Conservation (phyloP, 1,140 invertebrate genomes). For the Marisa cornuarietis region DNA sequence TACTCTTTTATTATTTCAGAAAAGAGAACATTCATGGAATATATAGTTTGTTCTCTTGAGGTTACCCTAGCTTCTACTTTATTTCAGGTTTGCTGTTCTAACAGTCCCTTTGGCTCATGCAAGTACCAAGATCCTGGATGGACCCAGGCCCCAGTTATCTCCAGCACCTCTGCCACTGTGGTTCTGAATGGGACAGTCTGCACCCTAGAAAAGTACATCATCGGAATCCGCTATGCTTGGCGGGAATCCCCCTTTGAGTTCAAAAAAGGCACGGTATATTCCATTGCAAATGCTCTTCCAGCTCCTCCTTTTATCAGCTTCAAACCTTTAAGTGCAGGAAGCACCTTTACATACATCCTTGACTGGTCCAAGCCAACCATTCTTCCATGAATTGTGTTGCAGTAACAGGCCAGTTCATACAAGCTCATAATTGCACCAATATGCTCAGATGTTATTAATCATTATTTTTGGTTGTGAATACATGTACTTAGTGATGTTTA, state of each 20-base stretch:
- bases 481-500: too few relatives aligned
- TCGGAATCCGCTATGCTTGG: slow-evolving; percentile 51
- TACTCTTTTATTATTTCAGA: too few relatives aligned
- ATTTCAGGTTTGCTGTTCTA: too few relatives aligned
- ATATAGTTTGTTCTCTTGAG: too few relatives aligned
- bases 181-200: slow-evolving; percentile 22
- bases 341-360: slow-evolving; percentile 6
- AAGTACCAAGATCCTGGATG: slow-evolving; percentile 9
- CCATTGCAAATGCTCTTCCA: slow-evolving; percentile 35
- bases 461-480: too few relatives aligned
- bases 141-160: slow-evolving; percentile 11
- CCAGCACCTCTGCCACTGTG: slow-evolving; percentile 1
- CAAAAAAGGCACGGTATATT: slow-evolving; percentile 50
- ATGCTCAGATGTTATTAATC: too few relatives aligned
- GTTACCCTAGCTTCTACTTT: too few relatives aligned
- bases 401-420: too few relatives aligned
- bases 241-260: slow-evolving; percentile 48
- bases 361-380: slow-evolving; percentile 13
- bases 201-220: slow-evolving; percentile 9
- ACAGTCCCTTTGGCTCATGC: neutral
- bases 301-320: slow-evolving; percentile 39
- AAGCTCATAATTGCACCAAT: too few relatives aligned
- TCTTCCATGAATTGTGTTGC: slow-evolving; percentile 4
- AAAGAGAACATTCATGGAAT: too few relatives aligned
- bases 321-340: neutral